Evolutionary conservation across 2,888 invertebrate species (phyloP).

Genomic region (Hoplodrina ambigua): DNA sequence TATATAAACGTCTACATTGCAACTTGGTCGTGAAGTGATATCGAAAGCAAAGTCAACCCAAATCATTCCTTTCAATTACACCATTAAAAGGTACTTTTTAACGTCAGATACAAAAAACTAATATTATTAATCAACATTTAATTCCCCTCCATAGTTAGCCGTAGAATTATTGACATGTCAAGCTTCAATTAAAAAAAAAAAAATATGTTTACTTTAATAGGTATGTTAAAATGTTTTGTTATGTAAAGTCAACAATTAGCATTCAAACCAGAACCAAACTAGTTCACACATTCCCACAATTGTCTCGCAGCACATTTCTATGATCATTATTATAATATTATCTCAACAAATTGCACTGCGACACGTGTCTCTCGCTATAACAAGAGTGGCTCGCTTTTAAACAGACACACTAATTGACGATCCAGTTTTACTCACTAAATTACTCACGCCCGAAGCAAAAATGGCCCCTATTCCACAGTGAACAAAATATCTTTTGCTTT

Average conservation of each 20-base stretch:
- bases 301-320: conserved; percentile 36
- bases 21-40: too few species aligned
- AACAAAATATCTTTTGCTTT: conserved; percentile 63
- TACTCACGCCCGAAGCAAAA: conserved; percentile 56
- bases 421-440: conserved; percentile 66
- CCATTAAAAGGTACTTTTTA: too few species aligned
- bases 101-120: too few species aligned
- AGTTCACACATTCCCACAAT: conserved; percentile 41
- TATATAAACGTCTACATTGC: too few species aligned
- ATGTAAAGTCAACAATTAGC: conserved; percentile 11
- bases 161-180: not conserved
- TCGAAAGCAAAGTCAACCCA: too few species aligned
- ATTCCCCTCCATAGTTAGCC: not conserved
- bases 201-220: not conserved
- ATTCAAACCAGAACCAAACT: conserved; percentile 11
- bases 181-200: not conserved
- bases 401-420: conserved; percentile 79
- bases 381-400: conserved; percentile 68
- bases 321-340: conserved; percentile 59
- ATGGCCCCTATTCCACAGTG: conserved; percentile 51
- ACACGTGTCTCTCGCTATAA: conserved; percentile 67
- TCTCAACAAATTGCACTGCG: conserved; percentile 59
- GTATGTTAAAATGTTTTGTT: not conserved
- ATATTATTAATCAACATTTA: not conserved
- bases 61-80: too few species aligned